Evolutionary conservation across 2,888 invertebrate genomes (phyloP).

Genomic region (Phlogophora meticulosa): DNA sequence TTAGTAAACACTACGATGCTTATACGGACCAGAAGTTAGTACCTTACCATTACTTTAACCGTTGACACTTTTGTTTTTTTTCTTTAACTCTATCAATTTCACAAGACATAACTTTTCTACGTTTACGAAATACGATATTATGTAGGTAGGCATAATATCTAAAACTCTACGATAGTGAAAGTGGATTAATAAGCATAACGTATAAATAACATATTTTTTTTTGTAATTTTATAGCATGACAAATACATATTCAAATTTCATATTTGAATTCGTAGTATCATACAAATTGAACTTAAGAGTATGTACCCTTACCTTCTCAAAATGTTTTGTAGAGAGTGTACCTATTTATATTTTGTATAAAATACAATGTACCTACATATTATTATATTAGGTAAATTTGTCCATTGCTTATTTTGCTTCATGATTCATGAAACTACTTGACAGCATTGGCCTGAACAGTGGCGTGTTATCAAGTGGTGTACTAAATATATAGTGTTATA

Average conservation of each 20-base stretch:
- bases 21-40: constrained; percentile 7
- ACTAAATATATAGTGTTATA: too few species aligned
- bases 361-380: not conserved
- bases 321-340: not conserved
- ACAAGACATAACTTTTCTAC: not conserved
- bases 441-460: too few species aligned
- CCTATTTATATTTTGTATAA: not conserved
- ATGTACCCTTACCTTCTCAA: not conserved
- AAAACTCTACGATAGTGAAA: constrained; percentile 45
- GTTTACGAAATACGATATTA: constrained; percentile 12
- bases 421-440: too few species aligned
- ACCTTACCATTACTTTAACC: not conserved
- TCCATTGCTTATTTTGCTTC: too few species aligned
- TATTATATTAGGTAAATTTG: too few species aligned
- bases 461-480: too few species aligned
- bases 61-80: constrained; percentile 1
- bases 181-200: constrained; percentile 49
- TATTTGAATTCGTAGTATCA: constrained; percentile 33
- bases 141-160: constrained; percentile 17
- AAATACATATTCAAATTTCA: constrained; percentile 52
- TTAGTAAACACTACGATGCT: not conserved
- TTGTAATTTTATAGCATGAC: constrained; percentile 38
- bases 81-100: constrained; percentile 9
- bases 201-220: constrained; percentile 48
- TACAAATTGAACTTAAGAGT: not conserved